phyloP scores from a whole-genome alignment of 2,888 invertebrate species.

The Chalcis sispes region DNA sequence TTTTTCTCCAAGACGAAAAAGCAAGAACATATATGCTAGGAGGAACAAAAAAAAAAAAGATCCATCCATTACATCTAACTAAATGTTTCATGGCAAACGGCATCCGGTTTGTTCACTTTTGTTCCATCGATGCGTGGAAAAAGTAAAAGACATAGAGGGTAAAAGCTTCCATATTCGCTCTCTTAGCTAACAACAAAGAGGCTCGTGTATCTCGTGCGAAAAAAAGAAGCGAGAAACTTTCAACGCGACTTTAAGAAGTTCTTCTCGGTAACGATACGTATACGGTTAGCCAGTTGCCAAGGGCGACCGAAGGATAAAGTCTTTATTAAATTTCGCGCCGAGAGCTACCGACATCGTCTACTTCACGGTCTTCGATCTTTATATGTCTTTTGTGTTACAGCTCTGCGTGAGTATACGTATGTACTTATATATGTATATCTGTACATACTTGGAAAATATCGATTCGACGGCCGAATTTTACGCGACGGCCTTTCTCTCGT shows the following conservation, averaged over 20 bases:
- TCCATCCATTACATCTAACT: neutral
- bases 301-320: conserved; percentile 11
- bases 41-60: neutral
- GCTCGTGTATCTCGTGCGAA: neutral
- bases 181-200: too few species aligned
- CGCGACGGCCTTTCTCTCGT: too few species aligned
- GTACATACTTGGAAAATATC: too few species aligned
- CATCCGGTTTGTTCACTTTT: neutral
- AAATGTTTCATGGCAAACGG: conserved; percentile 2
- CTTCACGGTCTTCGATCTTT: too few species aligned
- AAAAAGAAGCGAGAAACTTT: neutral
- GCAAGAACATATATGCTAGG: too few species aligned
- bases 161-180: too few species aligned
- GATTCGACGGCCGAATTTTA: too few species aligned
- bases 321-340: conserved; percentile 51
- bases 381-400: too few species aligned
- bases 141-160: conserved; percentile 9
- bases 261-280: neutral
- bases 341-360: too few species aligned
- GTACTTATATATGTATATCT: too few species aligned
- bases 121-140: neutral
- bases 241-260: neutral
- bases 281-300: conserved; percentile 33
- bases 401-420: neutral
- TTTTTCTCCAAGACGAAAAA: too few species aligned